Conservation (phyloP, 2,888 invertebrate genomes). For the Amphiduros pacificus region DNA sequence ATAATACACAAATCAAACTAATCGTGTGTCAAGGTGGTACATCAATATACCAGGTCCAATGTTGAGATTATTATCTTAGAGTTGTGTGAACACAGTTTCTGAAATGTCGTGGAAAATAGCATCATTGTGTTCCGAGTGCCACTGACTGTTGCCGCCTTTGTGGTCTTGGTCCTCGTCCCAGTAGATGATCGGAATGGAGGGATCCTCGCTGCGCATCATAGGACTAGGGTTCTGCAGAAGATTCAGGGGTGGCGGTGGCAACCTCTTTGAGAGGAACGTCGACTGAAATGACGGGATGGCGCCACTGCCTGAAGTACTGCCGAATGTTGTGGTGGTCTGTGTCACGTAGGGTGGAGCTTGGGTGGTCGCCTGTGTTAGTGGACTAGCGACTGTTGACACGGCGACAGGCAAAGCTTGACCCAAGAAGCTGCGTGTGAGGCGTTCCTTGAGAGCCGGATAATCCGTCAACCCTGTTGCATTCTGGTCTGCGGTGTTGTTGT, state of each 20-base stretch:
- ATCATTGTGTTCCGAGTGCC: slow-evolving; percentile 7
- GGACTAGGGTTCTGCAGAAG: slow-evolving; percentile 3
- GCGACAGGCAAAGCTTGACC: not conserved
- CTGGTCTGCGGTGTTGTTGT: slow-evolving; percentile 10
- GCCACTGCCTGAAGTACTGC: slow-evolving; percentile 7
- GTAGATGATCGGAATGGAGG: slow-evolving; percentile 17
- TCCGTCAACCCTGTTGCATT: not conserved
- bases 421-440: slow-evolving; percentile 11
- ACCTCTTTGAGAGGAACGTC: slow-evolving; percentile 10
- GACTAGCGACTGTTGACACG: not conserved
- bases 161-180: slow-evolving; percentile 19
- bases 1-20: too few relatives aligned
- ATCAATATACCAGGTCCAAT: too few relatives aligned
- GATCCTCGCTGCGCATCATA: slow-evolving; percentile 11
- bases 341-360: not conserved
- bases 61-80: not conserved
- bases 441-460: slow-evolving; percentile 17
- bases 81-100: slow-evolving; percentile 16
- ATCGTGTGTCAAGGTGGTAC: too few relatives aligned
- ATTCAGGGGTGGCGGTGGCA: slow-evolving; percentile 6
- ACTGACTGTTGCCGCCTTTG: not conserved
- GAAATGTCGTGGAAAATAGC: slow-evolving; percentile 17
- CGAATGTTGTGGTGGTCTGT: too few relatives aligned
- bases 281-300: slow-evolving; percentile 19
- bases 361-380: not conserved